Base-by-base conservation (phyloP, 2,888 invertebrate genomes). In the Plebejus melissa region DNA sequence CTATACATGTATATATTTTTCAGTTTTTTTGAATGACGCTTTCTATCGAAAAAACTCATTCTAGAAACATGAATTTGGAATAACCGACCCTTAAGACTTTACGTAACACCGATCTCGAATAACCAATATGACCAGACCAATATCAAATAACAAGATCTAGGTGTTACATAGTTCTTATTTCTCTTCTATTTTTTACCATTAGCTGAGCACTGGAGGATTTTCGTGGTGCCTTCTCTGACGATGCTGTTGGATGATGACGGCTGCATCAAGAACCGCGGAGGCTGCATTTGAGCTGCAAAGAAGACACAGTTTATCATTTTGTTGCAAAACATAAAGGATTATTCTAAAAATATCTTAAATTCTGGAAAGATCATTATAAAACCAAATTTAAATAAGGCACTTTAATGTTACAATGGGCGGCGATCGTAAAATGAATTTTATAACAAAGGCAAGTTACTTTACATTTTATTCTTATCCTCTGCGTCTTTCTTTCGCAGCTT, bases 141-240 rank as follows among this genome's bases (percentile, higher is more conserved):
- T 46, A 46, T 46, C 46, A 9, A 11, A 46, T 46, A 46, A 2
- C 46, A 46, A 46, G 3, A 46, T 9, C 46, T 9, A 46, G 46
- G 9, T 46, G 9, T 46, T 2, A 9, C 9, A 46, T 9, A 46
- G 46, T 9, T 41, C 2, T 41, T 41, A 41, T 41, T 54, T 54
- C 11, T 13, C 13, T 50, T 13, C 0, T 50, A 32, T 22, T 57
- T 46, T 95, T 96, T 92, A 97, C 98, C 98, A 87, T 96, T 95
- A 28, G 98, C 98, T 90, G 97, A 96, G 91, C 98, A 99, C 89
- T 98, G 97, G 80, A 99, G 94, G 87, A 98, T 97, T 95, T 98
- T 98, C 74, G 96, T 97, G 78, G 97, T 96, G 86, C 97, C 97
- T 93, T 97, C 97, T 87, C 96, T 96, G 80, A 98, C 97, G 85